Percentiles rank a stretch among this genome's conserved stretches.
Conservation (phyloP, 1,140 invertebrate species). For the Euschistus heros region DNA sequence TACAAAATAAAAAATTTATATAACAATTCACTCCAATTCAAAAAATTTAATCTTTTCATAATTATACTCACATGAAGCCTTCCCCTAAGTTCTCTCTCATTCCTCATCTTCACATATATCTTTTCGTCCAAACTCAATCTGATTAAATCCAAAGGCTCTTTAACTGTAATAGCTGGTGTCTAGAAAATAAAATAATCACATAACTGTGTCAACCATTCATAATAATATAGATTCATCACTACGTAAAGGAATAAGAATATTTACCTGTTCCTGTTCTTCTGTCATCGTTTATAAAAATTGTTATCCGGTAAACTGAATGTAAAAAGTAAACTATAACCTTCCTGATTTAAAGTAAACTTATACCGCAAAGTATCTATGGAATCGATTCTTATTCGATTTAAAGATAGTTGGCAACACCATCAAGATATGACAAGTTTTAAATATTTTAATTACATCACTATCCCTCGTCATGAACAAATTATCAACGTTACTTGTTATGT, state of each 20-base stretch:
- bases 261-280: slow-evolving; percentile 2
- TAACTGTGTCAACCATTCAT: neutral
- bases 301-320: too few species aligned
- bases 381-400: too few species aligned
- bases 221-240: neutral
- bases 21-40: neutral
- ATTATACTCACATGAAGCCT: slow-evolving; percentile 72
- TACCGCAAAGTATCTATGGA: too few species aligned
- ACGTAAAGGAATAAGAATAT: neutral
- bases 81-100: slow-evolving; percentile 88
- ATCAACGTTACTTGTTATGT: too few species aligned
- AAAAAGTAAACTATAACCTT: too few species aligned
- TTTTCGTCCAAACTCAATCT: slow-evolving; percentile 91
- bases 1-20: too few species aligned
- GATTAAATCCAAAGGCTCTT: slow-evolving; percentile 95
- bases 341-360: too few species aligned
- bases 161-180: slow-evolving; percentile 72
- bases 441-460: too few species aligned
- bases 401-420: too few species aligned
- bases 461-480: too few species aligned
- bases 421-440: too few species aligned
- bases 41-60: neutral
- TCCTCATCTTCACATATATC: slow-evolving; percentile 98
- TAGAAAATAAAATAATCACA: slow-evolving; percentile 20
- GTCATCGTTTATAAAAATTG: neutral